Percentiles rank a stretch among this genome's conserved stretches.
These are phyloP conservation scores for Temnothorax longispinosus DNA, from an alignment of 1,140 invertebrate species.

Conservation along the genomic window DNA sequence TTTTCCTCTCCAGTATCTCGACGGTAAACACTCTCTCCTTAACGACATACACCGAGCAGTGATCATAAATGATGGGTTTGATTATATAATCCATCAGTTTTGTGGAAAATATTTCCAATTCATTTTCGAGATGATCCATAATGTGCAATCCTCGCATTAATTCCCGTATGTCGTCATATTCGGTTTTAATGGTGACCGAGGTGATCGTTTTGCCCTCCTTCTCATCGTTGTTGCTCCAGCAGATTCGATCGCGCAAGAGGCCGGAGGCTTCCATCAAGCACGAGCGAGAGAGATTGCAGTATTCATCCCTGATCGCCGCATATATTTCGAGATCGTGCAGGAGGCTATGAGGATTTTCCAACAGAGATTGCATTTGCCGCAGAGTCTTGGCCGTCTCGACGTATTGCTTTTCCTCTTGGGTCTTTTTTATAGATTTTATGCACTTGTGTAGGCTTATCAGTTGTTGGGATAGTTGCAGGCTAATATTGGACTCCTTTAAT, in stretches of 20 bases:
- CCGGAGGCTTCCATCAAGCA: constrained; percentile 83
- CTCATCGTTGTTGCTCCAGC: constrained; percentile 72
- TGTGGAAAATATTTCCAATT: constrained; percentile 85
- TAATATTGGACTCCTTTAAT: constrained; percentile 85
- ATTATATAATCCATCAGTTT: constrained; percentile 87
- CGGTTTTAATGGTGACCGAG: constrained; percentile 80
- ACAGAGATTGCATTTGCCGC: constrained; percentile 83
- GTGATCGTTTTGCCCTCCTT: constrained; percentile 66
- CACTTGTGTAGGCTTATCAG: constrained; percentile 86
- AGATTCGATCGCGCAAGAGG: constrained; percentile 85
- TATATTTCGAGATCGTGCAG: constrained; percentile 86
- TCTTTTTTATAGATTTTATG: constrained; percentile 85
- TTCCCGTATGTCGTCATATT: constrained; percentile 82
- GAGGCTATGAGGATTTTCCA: constrained; percentile 84
- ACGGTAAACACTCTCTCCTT: constrained; percentile 84
- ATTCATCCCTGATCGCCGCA: constrained; percentile 80
- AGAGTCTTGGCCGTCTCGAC: constrained; percentile 85
- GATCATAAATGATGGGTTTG: constrained; percentile 86
- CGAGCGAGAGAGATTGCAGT: constrained; percentile 79
- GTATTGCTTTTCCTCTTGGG: constrained; percentile 83
- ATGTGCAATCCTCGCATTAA: constrained; percentile 85
- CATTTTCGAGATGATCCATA: constrained; percentile 84
- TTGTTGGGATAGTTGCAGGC: constrained; percentile 85
- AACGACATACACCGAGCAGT: constrained; percentile 83
- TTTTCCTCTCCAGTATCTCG: constrained; percentile 82